These are phyloP conservation scores for Lasioglossum leucozonium DNA, from an alignment of 2,888 invertebrate genomes.

Conservation along the genomic window DNA sequence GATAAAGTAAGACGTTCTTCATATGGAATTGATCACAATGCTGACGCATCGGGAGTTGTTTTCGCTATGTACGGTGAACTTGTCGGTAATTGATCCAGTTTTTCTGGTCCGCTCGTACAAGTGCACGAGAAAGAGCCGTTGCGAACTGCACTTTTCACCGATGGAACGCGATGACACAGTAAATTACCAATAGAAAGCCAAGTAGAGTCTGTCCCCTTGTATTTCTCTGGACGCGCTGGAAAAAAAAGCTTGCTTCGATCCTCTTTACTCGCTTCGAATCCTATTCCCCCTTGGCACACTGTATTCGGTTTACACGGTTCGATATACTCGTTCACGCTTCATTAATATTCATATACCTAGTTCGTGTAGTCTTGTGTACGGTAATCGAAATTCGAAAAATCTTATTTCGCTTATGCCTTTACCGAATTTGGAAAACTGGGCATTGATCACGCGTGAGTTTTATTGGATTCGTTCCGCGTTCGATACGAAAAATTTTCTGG, in stretches of 20 bases:
- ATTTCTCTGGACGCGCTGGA: background rate
- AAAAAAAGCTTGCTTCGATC: background rate
- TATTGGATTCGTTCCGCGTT: background rate
- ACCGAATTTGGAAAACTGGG: background rate
- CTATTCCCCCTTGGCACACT: background rate
- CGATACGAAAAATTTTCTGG: background rate
- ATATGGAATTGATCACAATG: slow-evolving; percentile 9
- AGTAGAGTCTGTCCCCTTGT: background rate
- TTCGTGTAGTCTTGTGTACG: no score
- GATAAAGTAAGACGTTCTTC: slow-evolving; percentile 1
- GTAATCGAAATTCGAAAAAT: background rate
- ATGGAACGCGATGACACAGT: slow-evolving; percentile 12
- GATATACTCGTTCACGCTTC: background rate
- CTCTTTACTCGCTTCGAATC: background rate
- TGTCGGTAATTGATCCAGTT: background rate
- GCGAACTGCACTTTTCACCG: background rate
- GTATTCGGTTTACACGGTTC: background rate
- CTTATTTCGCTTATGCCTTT: background rate
- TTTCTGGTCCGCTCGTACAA: background rate
- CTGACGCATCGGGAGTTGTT: slow-evolving; percentile 13
- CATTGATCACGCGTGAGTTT: background rate
- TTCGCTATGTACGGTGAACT: background rate
- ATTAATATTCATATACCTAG: background rate
- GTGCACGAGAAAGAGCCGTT: slow-evolving; percentile 4
- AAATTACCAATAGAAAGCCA: slow-evolving; percentile 11